These are phyloP conservation scores for Rhopilema esculentum DNA, from an alignment of 30 jellyfish, hydroid and myxozoan species.

Conservation along the genomic window DNA sequence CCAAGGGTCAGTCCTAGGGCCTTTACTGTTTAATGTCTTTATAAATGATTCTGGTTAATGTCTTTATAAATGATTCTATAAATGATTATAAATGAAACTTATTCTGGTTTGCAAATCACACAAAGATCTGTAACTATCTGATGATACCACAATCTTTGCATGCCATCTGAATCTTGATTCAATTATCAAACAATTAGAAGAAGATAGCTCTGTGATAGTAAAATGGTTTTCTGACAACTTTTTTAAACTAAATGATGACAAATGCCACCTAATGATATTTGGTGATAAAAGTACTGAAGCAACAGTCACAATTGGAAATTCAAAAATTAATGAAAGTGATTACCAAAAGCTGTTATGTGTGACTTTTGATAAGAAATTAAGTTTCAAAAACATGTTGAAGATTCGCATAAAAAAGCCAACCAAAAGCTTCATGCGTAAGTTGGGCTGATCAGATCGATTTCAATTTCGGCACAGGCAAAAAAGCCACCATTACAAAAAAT, in stretches of 20 bases:
- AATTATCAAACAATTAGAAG: constrained; percentile 29
- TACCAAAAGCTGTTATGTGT: constrained; percentile 40
- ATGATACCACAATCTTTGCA: constrained; percentile 47
- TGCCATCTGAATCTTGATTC: constrained; percentile 31
- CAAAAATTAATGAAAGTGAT: constrained; percentile 39
- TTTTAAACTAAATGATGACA: constrained; percentile 41
- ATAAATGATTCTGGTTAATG: too few species aligned
- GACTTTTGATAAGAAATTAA: constrained; percentile 54
- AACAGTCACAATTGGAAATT: constrained; percentile 30
- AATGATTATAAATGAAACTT: too few species aligned
- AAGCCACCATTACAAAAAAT: too few species aligned
- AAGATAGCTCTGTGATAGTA: constrained; percentile 23
- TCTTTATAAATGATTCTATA: too few species aligned
- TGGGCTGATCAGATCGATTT: too few species aligned
- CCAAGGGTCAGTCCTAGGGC: constrained; percentile 8
- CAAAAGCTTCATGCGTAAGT: constrained; percentile 52
- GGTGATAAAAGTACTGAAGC: constrained; percentile 45
- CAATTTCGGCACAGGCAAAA: too few species aligned
- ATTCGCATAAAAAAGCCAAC: constrained; percentile 48
- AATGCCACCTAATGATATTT: constrained; percentile 50
- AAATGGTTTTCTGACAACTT: constrained; percentile 52
- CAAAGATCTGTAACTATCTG: constrained; percentile 23
- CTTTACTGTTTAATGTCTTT: constrained; percentile 1
- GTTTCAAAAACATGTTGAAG: constrained; percentile 48
- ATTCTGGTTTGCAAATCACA: background rate